These are phyloP conservation scores for Alcedo atthis DNA, from an alignment of 2,797 vertebrate species.

Conservation along the genomic window DNA sequence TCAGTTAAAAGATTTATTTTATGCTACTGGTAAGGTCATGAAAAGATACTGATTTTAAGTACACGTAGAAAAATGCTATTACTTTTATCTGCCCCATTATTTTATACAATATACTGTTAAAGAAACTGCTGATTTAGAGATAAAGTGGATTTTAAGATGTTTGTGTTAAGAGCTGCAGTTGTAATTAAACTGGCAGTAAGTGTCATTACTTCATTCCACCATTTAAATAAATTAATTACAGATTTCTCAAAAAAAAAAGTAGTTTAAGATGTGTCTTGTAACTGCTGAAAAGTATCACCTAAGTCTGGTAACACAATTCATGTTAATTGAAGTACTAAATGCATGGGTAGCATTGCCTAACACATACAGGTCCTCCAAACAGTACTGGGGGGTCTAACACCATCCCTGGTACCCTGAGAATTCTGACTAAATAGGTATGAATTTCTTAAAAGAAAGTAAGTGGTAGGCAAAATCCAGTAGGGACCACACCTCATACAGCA, in stretches of 20 bases:
- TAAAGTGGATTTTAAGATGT: not conserved
- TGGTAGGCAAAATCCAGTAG: not conserved
- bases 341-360: not conserved
- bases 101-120: not conserved
- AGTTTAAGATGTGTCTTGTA: not conserved
- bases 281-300: not conserved
- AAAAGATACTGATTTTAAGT: not conserved
- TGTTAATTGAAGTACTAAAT: not conserved
- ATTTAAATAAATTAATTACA: not conserved
- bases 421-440: accelerated
- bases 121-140: not conserved
- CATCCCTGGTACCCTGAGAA: not conserved
- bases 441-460: not conserved
- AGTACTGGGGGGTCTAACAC: not conserved
- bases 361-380: not conserved
- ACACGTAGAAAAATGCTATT: not conserved
- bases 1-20: not conserved
- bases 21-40: not conserved
- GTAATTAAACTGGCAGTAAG: not conserved
- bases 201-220: not conserved
- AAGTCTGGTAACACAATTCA: not conserved
- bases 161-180: not conserved
- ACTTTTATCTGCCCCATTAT: not conserved
- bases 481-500: not conserved
- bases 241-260: not conserved